phyloP scores from a whole-genome alignment of 92 coral and sea anemone species.

The Ricordea florida region DNA sequence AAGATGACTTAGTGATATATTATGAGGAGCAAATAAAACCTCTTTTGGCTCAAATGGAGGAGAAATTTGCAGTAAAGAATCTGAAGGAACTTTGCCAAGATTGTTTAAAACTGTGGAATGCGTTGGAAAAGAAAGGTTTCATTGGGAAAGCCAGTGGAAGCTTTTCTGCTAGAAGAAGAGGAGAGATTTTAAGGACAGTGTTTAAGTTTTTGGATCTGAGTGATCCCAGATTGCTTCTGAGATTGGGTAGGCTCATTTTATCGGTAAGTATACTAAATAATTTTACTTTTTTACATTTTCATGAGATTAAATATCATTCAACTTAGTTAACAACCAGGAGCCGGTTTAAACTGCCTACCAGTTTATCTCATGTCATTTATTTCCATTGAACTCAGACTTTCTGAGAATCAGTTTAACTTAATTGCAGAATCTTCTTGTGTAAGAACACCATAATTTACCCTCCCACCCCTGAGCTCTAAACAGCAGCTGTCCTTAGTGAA shows the following conservation, averaged over 20 bases:
- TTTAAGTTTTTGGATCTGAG: conserved; percentile 90
- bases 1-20: conserved; percentile 72
- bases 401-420: no score
- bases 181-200: conserved; percentile 87
- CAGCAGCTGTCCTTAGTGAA: no score
- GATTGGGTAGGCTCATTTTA: conserved; percentile 87
- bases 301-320: no score
- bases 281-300: no score
- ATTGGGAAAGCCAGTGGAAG: conserved; percentile 87
- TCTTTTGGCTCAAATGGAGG: conserved; percentile 83
- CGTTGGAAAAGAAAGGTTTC: conserved; percentile 70
- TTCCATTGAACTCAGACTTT: no score
- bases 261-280: conserved; percentile 63
- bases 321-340: no score
- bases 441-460: no score
- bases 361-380: no score
- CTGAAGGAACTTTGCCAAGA: conserved; percentile 76
- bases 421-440: no score
- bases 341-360: no score
- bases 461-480: no score
- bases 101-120: conserved; percentile 81
- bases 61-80: conserved; percentile 63
- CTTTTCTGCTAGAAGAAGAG: conserved; percentile 80
- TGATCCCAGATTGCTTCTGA: conserved; percentile 82
- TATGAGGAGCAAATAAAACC: conserved; percentile 91